These are phyloP conservation scores for Spea multiplicata DNA, from an alignment of 2,113 vertebrate genomes.

Conservation along the genomic window DNA sequence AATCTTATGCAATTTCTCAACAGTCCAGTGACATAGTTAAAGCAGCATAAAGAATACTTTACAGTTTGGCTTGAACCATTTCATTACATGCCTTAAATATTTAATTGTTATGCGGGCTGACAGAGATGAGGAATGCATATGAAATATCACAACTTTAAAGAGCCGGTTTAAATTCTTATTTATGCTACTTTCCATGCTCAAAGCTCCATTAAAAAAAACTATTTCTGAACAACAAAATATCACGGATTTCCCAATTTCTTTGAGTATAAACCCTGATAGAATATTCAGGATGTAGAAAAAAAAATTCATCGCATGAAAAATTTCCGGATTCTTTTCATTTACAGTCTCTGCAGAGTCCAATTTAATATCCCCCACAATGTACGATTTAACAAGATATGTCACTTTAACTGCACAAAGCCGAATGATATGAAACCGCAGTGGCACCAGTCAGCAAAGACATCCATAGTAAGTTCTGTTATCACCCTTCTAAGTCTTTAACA, in stretches of 20 bases:
- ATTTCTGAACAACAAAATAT: too few relatives aligned
- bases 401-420: conserved; percentile 46
- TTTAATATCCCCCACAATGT: conserved; percentile 47
- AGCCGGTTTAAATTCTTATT: too few relatives aligned
- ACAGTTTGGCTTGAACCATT: not conserved
- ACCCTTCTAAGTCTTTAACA: not conserved
- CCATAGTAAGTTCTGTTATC: conserved; percentile 21
- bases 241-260: too few relatives aligned
- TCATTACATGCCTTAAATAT: not conserved
- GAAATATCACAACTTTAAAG: too few relatives aligned
- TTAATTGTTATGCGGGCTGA: not conserved
- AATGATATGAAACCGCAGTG: conserved; percentile 46
- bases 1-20: not conserved
- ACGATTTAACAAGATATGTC: conserved; percentile 53
- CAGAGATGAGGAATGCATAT: not conserved
- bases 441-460: conserved; percentile 40
- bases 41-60: not conserved
- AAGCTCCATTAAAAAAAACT: too few relatives aligned
- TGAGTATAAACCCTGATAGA: too few relatives aligned
- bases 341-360: conserved; percentile 49
- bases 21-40: not conserved
- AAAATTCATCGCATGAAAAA: conserved; percentile 42
- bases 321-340: conserved; percentile 45
- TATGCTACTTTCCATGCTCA: too few relatives aligned
- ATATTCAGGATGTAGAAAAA: too few relatives aligned